Percentiles rank a stretch among this genome's conserved stretches.
Evolutionary conservation across 2,113 vertebrate species (phyloP).

Genomic region (Grus americana): DNA sequence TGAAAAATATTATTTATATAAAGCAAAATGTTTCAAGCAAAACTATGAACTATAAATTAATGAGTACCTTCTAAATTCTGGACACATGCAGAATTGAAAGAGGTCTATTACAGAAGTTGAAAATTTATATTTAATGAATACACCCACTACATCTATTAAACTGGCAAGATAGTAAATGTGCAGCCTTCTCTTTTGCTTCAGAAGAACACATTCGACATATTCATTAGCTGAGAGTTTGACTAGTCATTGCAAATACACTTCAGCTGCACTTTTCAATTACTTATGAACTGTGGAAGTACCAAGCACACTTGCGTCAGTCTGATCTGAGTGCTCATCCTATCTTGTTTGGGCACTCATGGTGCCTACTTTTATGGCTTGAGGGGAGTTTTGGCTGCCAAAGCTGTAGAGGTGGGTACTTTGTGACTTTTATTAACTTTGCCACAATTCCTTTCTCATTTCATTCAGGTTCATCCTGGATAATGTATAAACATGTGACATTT

Average conservation of each 20-base stretch:
- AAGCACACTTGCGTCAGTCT: neutral
- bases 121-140: conserved; percentile 32
- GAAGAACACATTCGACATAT: neutral
- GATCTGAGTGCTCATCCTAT: neutral
- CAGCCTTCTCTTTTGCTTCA: neutral
- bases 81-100: neutral
- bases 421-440: neutral
- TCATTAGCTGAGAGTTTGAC: conserved; percentile 1
- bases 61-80: neutral
- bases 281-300: neutral
- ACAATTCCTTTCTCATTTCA: neutral
- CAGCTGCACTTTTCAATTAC: neutral
- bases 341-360: neutral
- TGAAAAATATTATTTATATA: neutral
- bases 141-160: conserved; percentile 3
- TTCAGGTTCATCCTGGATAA: neutral
- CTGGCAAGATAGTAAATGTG: conserved; percentile 23
- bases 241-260: neutral
- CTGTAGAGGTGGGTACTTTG: neutral
- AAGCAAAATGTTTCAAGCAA: neutral
- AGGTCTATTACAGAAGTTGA: conserved; percentile 7
- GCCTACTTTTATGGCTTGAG: neutral
- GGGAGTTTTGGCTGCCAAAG: neutral
- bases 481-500: neutral
- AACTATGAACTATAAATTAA: neutral